Percentiles rank a stretch among this genome's conserved stretches.
Evolutionary conservation across 2,797 vertebrate genomes (phyloP).

Genomic region (Hypotaenidia philippensis): DNA sequence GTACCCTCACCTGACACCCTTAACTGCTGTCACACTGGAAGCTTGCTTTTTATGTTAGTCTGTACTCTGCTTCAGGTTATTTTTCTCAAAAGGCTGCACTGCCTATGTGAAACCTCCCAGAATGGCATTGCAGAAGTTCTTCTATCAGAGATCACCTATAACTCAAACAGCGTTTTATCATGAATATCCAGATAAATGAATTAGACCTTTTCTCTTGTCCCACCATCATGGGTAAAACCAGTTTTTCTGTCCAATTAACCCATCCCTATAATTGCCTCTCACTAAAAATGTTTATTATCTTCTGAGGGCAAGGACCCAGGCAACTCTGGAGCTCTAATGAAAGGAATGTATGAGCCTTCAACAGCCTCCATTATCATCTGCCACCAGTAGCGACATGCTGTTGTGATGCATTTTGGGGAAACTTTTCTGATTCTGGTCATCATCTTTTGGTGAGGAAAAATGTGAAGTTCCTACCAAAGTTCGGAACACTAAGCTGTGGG

Average conservation of each 20-base stretch:
- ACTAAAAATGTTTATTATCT: neutral
- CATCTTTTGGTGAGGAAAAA: neutral
- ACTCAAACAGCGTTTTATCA: neutral
- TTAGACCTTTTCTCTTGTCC: neutral
- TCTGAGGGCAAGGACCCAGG: neutral
- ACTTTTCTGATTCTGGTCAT: neutral
- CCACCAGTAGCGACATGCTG: neutral
- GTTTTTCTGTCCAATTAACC: neutral
- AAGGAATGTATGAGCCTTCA: neutral
- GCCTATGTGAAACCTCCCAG: neutral
- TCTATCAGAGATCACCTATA: neutral
- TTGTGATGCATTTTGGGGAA: neutral
- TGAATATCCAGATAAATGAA: neutral
- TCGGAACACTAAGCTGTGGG: neutral
- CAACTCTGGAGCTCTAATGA: neutral
- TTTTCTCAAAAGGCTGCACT: neutral
- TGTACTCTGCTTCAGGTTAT: neutral
- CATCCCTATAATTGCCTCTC: neutral
- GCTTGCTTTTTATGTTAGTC: neutral
- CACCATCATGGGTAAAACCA: neutral
- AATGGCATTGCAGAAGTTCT: neutral
- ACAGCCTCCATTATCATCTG: neutral
- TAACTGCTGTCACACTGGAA: neutral
- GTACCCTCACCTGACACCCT: neutral
- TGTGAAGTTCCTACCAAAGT: neutral